Percentiles rank a stretch among this genome's conserved stretches.
Evolutionary conservation across 2,888 invertebrate genomes (phyloP).

Genomic region (Ditula angustiorana): DNA sequence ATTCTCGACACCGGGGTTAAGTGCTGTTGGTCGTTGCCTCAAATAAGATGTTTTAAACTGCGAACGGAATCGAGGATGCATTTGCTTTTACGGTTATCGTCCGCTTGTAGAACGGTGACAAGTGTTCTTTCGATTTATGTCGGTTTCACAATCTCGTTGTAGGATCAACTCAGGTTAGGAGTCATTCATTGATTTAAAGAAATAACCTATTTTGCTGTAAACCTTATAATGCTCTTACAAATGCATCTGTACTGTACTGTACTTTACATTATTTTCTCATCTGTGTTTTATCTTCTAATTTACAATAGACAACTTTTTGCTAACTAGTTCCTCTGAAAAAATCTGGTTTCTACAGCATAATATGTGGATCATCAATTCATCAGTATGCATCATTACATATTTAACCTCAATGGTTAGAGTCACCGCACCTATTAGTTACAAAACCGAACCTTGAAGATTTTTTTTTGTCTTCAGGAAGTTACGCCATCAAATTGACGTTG

Average conservation of each 20-base stretch:
- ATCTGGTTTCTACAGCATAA: not conserved
- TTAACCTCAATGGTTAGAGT: not conserved
- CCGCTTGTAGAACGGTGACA: slow-evolving; percentile 21
- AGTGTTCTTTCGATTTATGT: not conserved
- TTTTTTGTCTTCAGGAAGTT: slow-evolving; percentile 24
- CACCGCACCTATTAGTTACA: not conserved
- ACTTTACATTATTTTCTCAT: too few relatives aligned
- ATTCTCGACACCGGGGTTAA: slow-evolving; percentile 74
- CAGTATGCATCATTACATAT: not conserved
- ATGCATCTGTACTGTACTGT: not conserved
- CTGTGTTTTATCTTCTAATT: not conserved
- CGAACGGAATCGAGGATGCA: slow-evolving; percentile 43
- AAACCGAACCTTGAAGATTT: not conserved
- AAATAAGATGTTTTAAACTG: slow-evolving; percentile 68
- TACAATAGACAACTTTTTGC: not conserved
- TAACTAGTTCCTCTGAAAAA: not conserved
- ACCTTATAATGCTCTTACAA: not conserved
- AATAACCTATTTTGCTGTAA: not conserved
- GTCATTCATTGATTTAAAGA: not conserved
- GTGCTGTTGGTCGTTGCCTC: slow-evolving; percentile 64
- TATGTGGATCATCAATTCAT: not conserved
- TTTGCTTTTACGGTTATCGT: slow-evolving; percentile 39
- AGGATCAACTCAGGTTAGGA: not conserved
- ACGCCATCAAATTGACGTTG: slow-evolving; percentile 29
- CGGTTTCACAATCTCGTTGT: not conserved